Conservation (phyloP, 1,140 invertebrate species). For the Diuraphis noxia region DNA sequence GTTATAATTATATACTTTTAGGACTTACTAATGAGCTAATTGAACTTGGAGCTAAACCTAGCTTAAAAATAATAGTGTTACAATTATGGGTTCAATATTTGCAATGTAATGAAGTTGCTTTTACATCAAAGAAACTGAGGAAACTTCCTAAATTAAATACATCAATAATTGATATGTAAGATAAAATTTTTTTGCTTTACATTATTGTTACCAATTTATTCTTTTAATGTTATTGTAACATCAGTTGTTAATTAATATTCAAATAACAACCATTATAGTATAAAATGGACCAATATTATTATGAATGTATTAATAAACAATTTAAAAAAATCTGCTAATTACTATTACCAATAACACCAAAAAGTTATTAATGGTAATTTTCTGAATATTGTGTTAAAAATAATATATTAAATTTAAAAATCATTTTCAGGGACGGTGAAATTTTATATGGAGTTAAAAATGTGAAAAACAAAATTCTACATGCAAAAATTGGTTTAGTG, state of each 20-base stretch:
- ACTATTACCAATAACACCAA: not conserved
- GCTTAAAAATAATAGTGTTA: constrained; percentile 28
- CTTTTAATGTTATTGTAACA: not conserved
- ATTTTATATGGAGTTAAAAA: constrained; percentile 30
- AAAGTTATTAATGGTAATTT: not conserved
- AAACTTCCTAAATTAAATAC: constrained; percentile 44
- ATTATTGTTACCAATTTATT: not conserved
- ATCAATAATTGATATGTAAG: constrained; percentile 21
- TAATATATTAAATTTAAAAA: not conserved
- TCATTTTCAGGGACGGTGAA: not conserved
- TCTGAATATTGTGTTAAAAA: not conserved
- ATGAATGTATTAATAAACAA: not conserved
- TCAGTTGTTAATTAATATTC: not conserved
- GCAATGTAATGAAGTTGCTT: constrained; percentile 37
- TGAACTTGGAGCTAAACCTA: constrained; percentile 43
- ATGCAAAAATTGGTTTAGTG: not conserved
- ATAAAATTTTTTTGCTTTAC: not conserved
- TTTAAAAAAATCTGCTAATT: not conserved
- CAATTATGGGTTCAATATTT: constrained; percentile 52
- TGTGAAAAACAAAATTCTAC: not conserved
- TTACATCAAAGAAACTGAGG: constrained; percentile 32
- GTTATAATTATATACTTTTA: constrained; percentile 44
- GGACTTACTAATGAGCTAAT: constrained; percentile 44
- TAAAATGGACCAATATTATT: not conserved
- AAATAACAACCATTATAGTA: not conserved